Evolutionary conservation across 2,888 invertebrate genomes (phyloP).

Genomic region (Sisyra nigra): DNA sequence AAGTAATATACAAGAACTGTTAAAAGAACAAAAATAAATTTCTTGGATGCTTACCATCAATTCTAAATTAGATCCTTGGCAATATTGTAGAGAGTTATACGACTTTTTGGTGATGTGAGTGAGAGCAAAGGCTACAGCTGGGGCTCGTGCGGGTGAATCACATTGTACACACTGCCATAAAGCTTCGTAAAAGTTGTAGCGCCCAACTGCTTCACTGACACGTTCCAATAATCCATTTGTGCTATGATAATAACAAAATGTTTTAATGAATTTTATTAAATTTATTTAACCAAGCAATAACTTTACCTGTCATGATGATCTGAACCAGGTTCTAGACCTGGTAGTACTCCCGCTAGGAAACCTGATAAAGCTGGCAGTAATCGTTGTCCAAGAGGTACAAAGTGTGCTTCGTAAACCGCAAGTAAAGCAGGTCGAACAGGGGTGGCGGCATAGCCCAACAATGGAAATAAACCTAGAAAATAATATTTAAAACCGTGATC

Average conservation of each 20-base stretch:
- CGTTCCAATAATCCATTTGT: slow-evolving; percentile 46
- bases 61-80: slow-evolving; percentile 72
- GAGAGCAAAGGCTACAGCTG: slow-evolving; percentile 65
- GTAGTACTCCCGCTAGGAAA: slow-evolving; percentile 71
- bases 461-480: slow-evolving; percentile 61
- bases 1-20: background rate
- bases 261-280: background rate
- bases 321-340: slow-evolving; percentile 75
- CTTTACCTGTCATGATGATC: slow-evolving; percentile 61
- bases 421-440: slow-evolving; percentile 70
- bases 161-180: slow-evolving; percentile 77
- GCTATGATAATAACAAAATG: slow-evolving; percentile 23
- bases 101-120: slow-evolving; percentile 64
- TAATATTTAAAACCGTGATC: slow-evolving; percentile 6
- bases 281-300: background rate
- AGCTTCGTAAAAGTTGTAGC: slow-evolving; percentile 68
- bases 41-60: slow-evolving; percentile 43
- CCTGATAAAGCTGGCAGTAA: slow-evolving; percentile 71
- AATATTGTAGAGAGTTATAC: slow-evolving; percentile 48
- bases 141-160: slow-evolving; percentile 62
- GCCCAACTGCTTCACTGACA: slow-evolving; percentile 60
- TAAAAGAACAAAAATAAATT: background rate
- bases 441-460: slow-evolving; percentile 77
- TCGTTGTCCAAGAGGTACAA: slow-evolving; percentile 63
- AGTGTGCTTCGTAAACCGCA: slow-evolving; percentile 73